phyloP scores from a whole-genome alignment of 1,140 invertebrate genomes.

The Anthonomus grandis region DNA sequence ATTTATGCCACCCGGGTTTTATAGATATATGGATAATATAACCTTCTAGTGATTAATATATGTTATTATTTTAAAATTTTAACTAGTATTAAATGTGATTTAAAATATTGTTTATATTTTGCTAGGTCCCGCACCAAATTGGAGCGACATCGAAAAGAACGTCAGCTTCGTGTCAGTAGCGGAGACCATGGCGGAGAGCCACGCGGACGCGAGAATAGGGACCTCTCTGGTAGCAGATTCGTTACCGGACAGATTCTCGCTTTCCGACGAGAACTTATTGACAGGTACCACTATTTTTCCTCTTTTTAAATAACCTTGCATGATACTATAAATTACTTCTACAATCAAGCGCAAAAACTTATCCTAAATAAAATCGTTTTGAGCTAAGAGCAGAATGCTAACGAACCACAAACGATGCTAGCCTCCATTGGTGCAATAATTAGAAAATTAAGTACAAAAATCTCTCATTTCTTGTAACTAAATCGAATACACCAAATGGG shows the following conservation, averaged over 20 bases:
- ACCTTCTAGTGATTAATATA: no score
- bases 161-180: constrained; percentile 16
- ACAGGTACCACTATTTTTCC: constrained; percentile 23
- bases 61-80: background rate
- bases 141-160: constrained; percentile 15
- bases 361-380: no score
- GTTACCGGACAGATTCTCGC: constrained; percentile 41
- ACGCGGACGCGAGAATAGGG: constrained; percentile 17
- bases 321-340: no score
- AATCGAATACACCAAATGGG: no score
- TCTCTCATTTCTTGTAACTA: no score
- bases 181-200: constrained; percentile 34
- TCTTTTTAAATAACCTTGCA: background rate
- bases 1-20: no score
- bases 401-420: no score
- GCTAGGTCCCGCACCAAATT: constrained; percentile 13
- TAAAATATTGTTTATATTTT: background rate
- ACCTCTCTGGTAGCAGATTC: constrained; percentile 19
- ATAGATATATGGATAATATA: no score
- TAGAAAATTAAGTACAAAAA: no score
- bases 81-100: background rate
- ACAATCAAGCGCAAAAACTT: no score
- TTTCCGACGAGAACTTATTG: constrained; percentile 40
- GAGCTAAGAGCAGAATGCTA: no score
- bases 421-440: no score